phyloP scores from a whole-genome alignment of 1,140 invertebrate species.

The Ceratina calcarata region DNA sequence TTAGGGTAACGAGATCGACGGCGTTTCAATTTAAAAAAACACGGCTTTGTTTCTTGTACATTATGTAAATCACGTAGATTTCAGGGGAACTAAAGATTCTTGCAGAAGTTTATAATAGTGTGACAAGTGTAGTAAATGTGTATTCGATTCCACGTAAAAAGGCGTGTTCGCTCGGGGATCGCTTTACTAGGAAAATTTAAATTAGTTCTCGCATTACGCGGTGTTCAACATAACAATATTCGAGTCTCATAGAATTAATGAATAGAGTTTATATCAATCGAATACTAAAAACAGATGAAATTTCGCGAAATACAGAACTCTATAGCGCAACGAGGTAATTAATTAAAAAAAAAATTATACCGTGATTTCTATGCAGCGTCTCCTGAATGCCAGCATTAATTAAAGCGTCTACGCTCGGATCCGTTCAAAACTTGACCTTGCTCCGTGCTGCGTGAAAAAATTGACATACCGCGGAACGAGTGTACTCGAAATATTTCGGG shows the following conservation, averaged over 20 bases:
- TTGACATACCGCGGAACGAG: constrained; percentile 67
- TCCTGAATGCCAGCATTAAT: constrained; percentile 11
- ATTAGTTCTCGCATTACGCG: constrained; percentile 4
- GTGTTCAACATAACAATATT: not conserved
- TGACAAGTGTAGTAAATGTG: not conserved
- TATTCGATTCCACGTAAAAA: constrained; percentile 4
- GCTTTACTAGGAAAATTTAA: not conserved
- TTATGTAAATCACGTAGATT: too few relatives aligned
- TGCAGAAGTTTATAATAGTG: too few relatives aligned
- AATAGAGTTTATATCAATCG: too few relatives aligned
- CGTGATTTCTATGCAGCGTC: not conserved
- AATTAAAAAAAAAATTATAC: not conserved
- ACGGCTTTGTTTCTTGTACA: too few relatives aligned
- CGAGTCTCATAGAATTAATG: too few relatives aligned
- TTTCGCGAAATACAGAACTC: not conserved
- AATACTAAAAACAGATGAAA: not conserved
- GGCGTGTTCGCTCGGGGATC: constrained; percentile 13
- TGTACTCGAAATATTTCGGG: constrained; percentile 71
- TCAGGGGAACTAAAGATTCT: too few relatives aligned
- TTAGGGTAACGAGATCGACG: too few relatives aligned
- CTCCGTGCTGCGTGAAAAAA: not conserved
- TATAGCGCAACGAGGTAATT: not conserved
- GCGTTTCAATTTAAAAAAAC: too few relatives aligned
- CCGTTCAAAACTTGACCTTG: not conserved
- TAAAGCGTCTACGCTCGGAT: not conserved